A percentile compares a stretch with the other conserved stretches of the same genome.
Evolutionary conservation across 2,797 vertebrate species (phyloP).

Genomic region (Margarornis squamiger): DNA sequence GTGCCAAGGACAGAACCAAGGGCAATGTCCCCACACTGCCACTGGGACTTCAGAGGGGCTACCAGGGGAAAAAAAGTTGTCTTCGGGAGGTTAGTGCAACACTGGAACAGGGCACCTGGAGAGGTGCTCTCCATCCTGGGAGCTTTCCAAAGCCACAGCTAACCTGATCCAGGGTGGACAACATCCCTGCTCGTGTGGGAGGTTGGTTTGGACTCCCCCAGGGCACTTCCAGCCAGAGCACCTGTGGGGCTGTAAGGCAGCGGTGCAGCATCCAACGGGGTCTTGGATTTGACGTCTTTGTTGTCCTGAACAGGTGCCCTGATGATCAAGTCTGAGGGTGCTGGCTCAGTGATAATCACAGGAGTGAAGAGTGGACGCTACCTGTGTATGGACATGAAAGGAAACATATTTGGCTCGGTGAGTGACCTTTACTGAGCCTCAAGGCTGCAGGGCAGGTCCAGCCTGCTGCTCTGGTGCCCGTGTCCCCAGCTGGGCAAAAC

Average conservation of each 20-base stretch:
- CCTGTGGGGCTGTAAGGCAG: background rate
- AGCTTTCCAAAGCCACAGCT: background rate
- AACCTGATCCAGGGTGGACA: background rate
- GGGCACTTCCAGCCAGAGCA: background rate
- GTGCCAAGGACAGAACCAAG: background rate
- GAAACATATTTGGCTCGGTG: constrained; percentile 83
- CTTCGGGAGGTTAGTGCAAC: background rate
- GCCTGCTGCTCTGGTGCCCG: background rate
- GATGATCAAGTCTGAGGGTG: constrained; percentile 74
- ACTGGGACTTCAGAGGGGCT: background rate
- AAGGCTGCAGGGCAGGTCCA: background rate
- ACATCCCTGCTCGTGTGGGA: background rate
- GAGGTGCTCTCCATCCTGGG: background rate
- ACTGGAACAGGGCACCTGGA: background rate
- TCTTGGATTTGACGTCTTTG: background rate
- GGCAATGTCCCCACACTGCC: background rate
- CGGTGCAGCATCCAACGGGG: rapidly evolving
- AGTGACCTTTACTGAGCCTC: constrained; percentile 69
- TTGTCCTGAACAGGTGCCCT: constrained; percentile 75
- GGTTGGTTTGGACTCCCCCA: background rate
- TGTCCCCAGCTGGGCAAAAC: background rate
- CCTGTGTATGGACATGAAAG: constrained; percentile 82
- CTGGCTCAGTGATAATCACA: constrained; percentile 81
- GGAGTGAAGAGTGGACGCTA: constrained; percentile 82
- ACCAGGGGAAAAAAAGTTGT: background rate